A percentile compares a stretch with the other conserved stretches of the same genome.
phyloP scores from a whole-genome alignment of 2,888 invertebrate genomes.

The Cantharis rufa region DNA sequence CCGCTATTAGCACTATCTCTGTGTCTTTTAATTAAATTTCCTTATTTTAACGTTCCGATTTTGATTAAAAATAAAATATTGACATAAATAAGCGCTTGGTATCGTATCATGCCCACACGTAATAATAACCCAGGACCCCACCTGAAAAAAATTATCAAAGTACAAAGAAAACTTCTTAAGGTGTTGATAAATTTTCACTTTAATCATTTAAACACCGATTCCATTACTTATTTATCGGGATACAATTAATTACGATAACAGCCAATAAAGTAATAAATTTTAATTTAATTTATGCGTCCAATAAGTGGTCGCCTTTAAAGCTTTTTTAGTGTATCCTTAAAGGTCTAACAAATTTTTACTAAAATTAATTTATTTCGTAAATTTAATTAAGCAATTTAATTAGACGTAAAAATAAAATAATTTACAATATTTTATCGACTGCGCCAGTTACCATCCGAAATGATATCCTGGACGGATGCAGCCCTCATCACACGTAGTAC shows the following conservation, averaged over 20 bases:
- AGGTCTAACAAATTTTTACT: not conserved
- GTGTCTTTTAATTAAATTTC: not conserved
- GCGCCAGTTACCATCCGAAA: not conserved
- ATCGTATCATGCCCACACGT: not conserved
- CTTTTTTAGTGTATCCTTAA: not conserved
- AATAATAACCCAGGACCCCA: not conserved
- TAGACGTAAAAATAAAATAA: too few species aligned
- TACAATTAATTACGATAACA: not conserved
- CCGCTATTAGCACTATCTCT: not conserved
- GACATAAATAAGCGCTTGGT: not conserved
- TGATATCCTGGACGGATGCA: not conserved
- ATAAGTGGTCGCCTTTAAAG: not conserved
- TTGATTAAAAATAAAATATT: not conserved
- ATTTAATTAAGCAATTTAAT: not conserved
- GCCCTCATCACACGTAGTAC: not conserved
- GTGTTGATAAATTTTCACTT: not conserved
- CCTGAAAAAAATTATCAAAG: not conserved
- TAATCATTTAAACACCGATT: not conserved
- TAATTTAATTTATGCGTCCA: not conserved
- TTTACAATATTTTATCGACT: not conserved
- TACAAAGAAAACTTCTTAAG: conserved; percentile 4
- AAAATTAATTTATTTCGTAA: not conserved
- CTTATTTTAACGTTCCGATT: not conserved
- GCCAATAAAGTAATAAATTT: not conserved
- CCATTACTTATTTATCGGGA: not conserved